Base-by-base conservation (phyloP, 1,140 invertebrate genomes). In the Aphaenogaster rudis region DNA sequence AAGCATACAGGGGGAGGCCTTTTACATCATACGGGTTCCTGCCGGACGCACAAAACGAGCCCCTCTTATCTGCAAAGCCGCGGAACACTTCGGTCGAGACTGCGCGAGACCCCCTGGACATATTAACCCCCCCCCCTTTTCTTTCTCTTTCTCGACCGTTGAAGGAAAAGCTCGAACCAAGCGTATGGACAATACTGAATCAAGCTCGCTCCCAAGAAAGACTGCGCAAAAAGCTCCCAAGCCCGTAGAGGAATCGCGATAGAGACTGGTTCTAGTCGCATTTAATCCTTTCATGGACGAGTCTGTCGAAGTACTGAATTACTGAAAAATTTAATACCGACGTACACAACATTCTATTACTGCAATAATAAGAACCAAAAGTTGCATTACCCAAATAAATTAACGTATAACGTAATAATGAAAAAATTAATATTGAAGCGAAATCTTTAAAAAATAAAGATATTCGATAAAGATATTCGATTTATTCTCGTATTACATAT, bases 1-100 rank as follows among this genome's bases (percentile, higher is more conserved):
- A 95, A 95, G 93, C 94, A 95, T 92, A 95, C 88, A 95, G 63
- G 93, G 66, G 93, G 93, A 94, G 93, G 92, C 92, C 91, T 93
- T 80, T 94, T 94, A 94, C 92, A 84, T 84, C 80, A 93, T 89
- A 85, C 90, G 89, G 90, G 78, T 91, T 88, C 74, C 77, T 45
- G 2, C 59, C 48, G 54, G 21, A 52, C 36, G 54, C 21, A 78
- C 80, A 15, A 87, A 36, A 79, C 45, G 39, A 80, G 15, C 52
- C 52, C 54, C 48, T 78, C 45, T 66, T n/a, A 17, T 33, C 28
- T 33, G 8, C 45, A 33, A 67, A 52, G 54, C 71, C 52, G 71
- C 71, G 54, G 36, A 39, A 59, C 21, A 42, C 54, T 42, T n/a
- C 54, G 54, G n/a, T 76, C 72, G 36, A 61, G 54, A 76, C 52